Evolutionary conservation across 1,140 invertebrate genomes (phyloP).

Genomic region (Ceratitis capitata): DNA sequence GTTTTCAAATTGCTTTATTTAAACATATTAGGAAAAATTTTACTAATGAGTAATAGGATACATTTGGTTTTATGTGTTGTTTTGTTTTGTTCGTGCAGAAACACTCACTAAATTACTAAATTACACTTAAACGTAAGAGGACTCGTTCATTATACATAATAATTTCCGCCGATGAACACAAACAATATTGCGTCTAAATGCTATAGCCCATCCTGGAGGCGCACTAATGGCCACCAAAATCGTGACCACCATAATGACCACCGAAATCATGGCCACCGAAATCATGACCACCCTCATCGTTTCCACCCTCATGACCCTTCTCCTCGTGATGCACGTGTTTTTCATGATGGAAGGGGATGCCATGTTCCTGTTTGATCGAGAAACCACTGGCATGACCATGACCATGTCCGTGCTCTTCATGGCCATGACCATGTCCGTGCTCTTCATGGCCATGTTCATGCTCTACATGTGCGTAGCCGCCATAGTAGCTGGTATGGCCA

Average conservation of each 20-base stretch:
- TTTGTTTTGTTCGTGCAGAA: too few relatives aligned
- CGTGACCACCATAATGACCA: not conserved
- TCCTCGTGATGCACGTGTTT: not conserved
- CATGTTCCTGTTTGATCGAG: constrained; percentile 29
- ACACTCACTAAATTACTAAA: not conserved
- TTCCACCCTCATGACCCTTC: not conserved
- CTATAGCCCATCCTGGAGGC: not conserved
- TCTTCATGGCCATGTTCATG: constrained; percentile 44
- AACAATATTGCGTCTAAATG: not conserved
- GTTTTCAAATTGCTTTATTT: constrained; percentile 3
- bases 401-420: constrained; percentile 32
- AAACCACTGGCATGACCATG: constrained; percentile 42
- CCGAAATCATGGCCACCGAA: not conserved
- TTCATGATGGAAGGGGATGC: not conserved
- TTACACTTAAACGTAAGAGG: not conserved
- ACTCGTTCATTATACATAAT: not conserved
- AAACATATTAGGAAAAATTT: not conserved
- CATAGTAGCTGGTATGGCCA: constrained; percentile 48
- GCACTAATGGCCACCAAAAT: not conserved
- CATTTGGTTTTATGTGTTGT: constrained; percentile 6
- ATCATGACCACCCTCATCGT: not conserved
- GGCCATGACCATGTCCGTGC: constrained; percentile 30
- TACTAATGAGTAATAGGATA: not conserved
- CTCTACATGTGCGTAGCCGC: constrained; percentile 34
- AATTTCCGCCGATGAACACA: not conserved